Evolutionary conservation across 2,113 vertebrate species (phyloP).

Genomic region (Mirza zaza): DNA sequence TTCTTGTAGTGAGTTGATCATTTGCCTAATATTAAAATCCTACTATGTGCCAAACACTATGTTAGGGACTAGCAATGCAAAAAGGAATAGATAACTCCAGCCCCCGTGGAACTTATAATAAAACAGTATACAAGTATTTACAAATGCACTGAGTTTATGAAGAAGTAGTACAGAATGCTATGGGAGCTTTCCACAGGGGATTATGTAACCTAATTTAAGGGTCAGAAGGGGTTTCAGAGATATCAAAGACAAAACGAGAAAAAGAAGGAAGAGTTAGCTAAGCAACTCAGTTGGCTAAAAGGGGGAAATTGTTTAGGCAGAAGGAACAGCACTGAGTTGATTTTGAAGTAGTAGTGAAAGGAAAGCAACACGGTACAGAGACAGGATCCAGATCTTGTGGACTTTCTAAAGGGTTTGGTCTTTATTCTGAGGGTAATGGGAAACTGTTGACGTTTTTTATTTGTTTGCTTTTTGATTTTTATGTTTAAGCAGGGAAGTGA

Average conservation of each 20-base stretch:
- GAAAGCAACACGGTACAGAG: background rate
- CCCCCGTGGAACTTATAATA: background rate
- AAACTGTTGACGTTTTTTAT: background rate
- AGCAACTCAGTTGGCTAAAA: background rate
- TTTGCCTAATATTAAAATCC: background rate
- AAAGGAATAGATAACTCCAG: background rate
- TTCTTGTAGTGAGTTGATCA: background rate
- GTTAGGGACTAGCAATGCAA: background rate
- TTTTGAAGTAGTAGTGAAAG: background rate
- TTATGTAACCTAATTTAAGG: background rate
- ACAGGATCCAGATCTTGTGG: background rate
- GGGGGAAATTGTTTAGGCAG: background rate
- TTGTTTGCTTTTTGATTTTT: background rate
- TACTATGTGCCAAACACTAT: background rate
- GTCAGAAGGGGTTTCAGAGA: background rate
- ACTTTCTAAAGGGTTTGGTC: background rate
- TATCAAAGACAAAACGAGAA: background rate
- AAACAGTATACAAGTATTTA: background rate
- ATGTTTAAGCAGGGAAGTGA: background rate
- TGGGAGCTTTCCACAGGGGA: background rate
- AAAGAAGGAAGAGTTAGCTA: background rate
- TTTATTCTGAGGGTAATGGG: background rate
- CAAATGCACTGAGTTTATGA: background rate
- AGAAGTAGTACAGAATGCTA: background rate
- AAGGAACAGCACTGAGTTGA: background rate